Base-by-base conservation (phyloP, 2,113 vertebrate genomes). In the Actenoides hombroni region DNA sequence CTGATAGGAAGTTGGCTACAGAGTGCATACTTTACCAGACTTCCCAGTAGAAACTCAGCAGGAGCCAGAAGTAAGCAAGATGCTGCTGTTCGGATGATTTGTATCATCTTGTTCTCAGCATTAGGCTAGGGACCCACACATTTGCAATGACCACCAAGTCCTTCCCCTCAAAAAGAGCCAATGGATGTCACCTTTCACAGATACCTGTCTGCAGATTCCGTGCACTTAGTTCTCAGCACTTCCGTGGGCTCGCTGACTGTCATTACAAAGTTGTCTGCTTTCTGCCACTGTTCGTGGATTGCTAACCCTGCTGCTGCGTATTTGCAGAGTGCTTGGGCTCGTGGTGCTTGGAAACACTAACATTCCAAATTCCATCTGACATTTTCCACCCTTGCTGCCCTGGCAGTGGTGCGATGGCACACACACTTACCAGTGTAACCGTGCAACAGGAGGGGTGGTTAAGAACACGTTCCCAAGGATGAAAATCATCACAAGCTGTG, bases 401-500 rank as follows among this genome's bases (percentile, higher is more conserved):
- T 71, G 3, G 1, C 39, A 60, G 68, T 10, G 31, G 39, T 33
- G 23, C 20, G 17, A 31, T 8, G 69, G 42, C 20, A 40, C 16
- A 60, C 7, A n/a, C 46, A 69, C n/a, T 60, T 86, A 81, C 21
- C 46, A 83, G 11, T 2, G 2, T 51, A 75, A 39, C 24, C 23
- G 11, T 53, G 64, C 69, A 88, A 88, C 35, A 68, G 57, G 59
- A 46, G 19, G 17, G 33, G 44, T 96, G 76, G 83, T 96, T 88
- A 76, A 46, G 75, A 78, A 64, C 57, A 88, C 1, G 4, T 82
- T 88, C 88, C 73, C 51, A 91, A 79, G 57, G 44, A 86, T 44
- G n/a, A 74, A 94, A 95, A 91, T 89, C 61, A 29, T 57, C 65
- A 65, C 69, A 89, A 94, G 57, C 31, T 83, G 57, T 86, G 51